A percentile compares a stretch with the other conserved stretches of the same genome.
Conservation (phyloP, 2,797 vertebrate species). For the Cetoscarus ocellatus region DNA sequence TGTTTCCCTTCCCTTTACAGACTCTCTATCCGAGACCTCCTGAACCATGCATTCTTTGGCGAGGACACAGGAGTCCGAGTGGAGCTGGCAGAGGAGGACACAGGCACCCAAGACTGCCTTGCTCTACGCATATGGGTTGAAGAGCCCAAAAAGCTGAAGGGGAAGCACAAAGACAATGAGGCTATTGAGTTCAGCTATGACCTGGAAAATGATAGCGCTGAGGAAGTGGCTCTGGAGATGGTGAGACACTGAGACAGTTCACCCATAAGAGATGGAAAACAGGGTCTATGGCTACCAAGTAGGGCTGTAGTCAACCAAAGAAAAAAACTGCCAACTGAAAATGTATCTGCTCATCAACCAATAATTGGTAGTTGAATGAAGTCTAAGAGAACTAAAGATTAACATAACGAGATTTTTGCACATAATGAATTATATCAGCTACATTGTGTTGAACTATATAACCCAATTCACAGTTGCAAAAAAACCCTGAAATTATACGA, state of each 20-base stretch:
- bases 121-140: constrained; percentile 96
- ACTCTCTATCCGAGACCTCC: constrained; percentile 92
- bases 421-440: too few species aligned
- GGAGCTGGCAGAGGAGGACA: constrained; percentile 94
- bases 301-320: not conserved
- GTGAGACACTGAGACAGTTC: constrained; percentile 78
- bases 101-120: constrained; percentile 86
- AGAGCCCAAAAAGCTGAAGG: constrained; percentile 96
- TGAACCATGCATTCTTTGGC: constrained; percentile 93
- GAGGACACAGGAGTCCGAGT: constrained; percentile 96
- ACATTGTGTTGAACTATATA: too few species aligned
- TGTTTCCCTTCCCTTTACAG: constrained; percentile 67
- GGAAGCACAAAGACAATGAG: constrained; percentile 98
- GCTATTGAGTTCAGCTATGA: constrained; percentile 97
- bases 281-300: constrained; percentile 1
- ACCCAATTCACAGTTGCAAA: too few species aligned
- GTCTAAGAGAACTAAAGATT: too few species aligned
- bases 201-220: constrained; percentile 92
- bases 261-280: constrained; percentile 3
- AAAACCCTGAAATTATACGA: too few species aligned
- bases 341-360: too few species aligned
- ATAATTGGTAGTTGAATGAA: too few species aligned
- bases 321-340: too few species aligned
- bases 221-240: constrained; percentile 96
- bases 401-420: too few species aligned